phyloP scores from a whole-genome alignment of 53 echinoderm and acorn worm genomes.

The Zoroaster sp. region DNA sequence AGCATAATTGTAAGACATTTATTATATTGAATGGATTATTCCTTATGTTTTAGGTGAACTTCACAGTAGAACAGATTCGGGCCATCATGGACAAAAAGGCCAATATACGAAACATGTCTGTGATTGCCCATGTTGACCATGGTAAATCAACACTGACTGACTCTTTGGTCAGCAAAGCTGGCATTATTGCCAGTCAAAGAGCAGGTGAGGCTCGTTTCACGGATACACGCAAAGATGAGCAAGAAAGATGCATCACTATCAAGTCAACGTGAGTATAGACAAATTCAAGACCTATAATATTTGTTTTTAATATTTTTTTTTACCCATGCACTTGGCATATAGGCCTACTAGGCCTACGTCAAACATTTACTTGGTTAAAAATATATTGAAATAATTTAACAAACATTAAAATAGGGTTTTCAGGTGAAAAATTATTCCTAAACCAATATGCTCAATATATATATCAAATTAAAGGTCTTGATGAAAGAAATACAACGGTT shows the following conservation, averaged over 20 bases:
- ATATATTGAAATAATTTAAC: too few species aligned
- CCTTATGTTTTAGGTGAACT: conserved; percentile 79
- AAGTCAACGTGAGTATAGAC: conserved; percentile 89
- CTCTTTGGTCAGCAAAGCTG: conserved; percentile 92
- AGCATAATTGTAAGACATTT: background rate
- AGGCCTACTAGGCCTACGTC: too few species aligned
- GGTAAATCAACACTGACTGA: conserved; percentile 98
- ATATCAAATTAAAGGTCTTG: too few species aligned
- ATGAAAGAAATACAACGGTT: too few species aligned
- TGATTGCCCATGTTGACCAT: conserved; percentile 98
- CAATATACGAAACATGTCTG: conserved; percentile 98
- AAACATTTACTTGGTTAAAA: too few species aligned
- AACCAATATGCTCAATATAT: too few species aligned
- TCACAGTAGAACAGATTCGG: conserved; percentile 96
- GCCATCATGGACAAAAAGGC: conserved; percentile 94
- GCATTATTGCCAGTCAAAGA: conserved; percentile 76
- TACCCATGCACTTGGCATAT: too few species aligned
- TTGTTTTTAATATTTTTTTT: too few species aligned
- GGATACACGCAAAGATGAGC: conserved; percentile 94
- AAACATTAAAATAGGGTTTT: too few species aligned
- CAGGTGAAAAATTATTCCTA: too few species aligned
- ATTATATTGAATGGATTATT: too few species aligned
- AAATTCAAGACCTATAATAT: too few species aligned
- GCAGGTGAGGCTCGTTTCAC: conserved; percentile 96
- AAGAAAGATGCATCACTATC: conserved; percentile 96